A percentile compares a stretch with the other conserved stretches of the same genome.
Conservation (phyloP, 1,140 invertebrate species). For the Homarus americanus region DNA sequence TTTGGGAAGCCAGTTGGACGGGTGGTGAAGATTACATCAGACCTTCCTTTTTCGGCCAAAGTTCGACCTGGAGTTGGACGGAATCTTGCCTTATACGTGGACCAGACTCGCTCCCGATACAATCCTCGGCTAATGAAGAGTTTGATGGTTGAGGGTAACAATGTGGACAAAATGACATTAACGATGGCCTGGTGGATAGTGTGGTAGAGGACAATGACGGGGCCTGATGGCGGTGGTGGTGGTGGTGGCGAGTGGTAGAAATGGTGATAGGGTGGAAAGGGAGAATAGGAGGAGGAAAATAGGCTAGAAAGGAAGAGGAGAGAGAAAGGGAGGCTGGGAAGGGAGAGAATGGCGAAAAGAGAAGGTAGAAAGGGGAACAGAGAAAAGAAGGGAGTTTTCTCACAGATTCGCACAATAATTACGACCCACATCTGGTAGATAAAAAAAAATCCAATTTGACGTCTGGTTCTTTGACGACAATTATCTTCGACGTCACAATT, state of each 20-base stretch:
- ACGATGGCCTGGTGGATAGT: too few species aligned
- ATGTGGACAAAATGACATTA: slow-evolving; percentile 25
- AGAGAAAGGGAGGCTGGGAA: too few species aligned
- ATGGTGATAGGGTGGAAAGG: neutral
- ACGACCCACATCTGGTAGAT: too few species aligned
- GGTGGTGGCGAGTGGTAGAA: neutral
- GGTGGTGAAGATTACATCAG: slow-evolving; percentile 23
- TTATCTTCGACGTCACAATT: too few species aligned
- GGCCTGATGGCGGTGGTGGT: neutral
- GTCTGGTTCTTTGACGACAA: too few species aligned
- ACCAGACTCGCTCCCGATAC: slow-evolving; percentile 17
- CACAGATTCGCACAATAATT: too few species aligned
- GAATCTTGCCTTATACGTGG: neutral
- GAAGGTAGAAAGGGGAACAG: too few species aligned
- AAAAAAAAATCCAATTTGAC: too few species aligned
- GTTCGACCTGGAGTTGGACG: neutral
- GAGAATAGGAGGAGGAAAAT: neutral
- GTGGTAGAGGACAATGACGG: too few species aligned
- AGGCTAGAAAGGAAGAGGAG: too few species aligned
- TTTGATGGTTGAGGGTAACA: neutral
- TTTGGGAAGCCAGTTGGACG: neutral
- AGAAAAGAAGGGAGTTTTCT: too few species aligned
- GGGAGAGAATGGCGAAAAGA: too few species aligned
- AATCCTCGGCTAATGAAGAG: slow-evolving; percentile 28
- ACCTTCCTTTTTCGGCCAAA: slow-evolving; percentile 9